Conservation (phyloP, 2,888 invertebrate species). For the Drosophila percnosoma region DNA sequence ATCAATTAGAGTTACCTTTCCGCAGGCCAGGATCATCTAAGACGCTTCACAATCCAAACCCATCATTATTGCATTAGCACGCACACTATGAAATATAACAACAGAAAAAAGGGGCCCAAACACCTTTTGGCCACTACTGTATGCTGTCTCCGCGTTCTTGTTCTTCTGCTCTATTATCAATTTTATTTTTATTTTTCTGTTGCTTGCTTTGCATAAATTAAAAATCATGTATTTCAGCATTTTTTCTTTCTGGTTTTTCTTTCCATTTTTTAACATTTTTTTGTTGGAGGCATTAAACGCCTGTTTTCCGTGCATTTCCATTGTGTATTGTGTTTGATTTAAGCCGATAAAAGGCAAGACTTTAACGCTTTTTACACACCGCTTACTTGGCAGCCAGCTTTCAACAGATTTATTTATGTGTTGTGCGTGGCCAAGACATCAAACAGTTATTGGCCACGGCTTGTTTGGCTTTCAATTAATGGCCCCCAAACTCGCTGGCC, state of each 20-base stretch:
- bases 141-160: constrained; percentile 1
- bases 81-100: constrained; percentile 26
- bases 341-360: constrained; percentile 75
- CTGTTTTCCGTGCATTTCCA: constrained; percentile 55
- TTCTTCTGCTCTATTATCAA: constrained; percentile 63
- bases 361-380: constrained; percentile 71
- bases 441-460: constrained; percentile 65
- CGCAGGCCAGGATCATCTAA: constrained; percentile 69
- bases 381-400: constrained; percentile 40
- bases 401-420: constrained; percentile 70
- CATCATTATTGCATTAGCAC: constrained; percentile 70
- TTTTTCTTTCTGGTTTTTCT: constrained; percentile 6
- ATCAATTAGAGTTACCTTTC: constrained; percentile 80
- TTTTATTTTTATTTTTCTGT: constrained; percentile 22
- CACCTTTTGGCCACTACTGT: constrained; percentile 70
- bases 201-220: constrained; percentile 70
- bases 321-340: constrained; percentile 70
- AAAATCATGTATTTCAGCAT: constrained; percentile 62
- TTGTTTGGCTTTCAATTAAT: constrained; percentile 71
- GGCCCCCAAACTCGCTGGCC: constrained; percentile 21
- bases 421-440: constrained; percentile 64
- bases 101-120: constrained; percentile 22
- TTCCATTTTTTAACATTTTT: constrained; percentile 1
- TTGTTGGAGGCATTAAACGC: constrained; percentile 62
- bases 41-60: constrained; percentile 25